These are phyloP conservation scores for Chloebia gouldiae DNA, from an alignment of 2,113 vertebrate genomes.

Conservation along the genomic window DNA sequence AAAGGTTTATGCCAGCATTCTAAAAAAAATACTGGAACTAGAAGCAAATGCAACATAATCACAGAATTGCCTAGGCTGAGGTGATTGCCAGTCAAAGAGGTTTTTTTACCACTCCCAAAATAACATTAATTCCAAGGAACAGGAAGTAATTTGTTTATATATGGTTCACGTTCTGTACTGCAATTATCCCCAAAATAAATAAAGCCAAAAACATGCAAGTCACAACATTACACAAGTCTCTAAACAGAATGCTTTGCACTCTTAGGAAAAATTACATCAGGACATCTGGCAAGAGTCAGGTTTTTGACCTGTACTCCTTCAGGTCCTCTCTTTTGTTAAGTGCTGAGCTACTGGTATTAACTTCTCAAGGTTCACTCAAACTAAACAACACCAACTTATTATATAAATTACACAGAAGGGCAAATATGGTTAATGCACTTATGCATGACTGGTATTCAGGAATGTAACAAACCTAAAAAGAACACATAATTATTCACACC, in stretches of 20 bases:
- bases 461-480: background rate
- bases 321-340: background rate
- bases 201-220: background rate
- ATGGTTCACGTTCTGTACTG: background rate
- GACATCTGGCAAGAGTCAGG: background rate
- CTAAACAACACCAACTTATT: background rate
- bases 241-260: background rate
- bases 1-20: background rate
- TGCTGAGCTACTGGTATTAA: background rate
- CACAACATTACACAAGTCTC: background rate
- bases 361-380: background rate
- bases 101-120: background rate
- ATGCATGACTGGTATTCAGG: background rate
- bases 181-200: background rate
- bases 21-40: background rate
- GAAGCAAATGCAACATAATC: background rate
- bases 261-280: background rate
- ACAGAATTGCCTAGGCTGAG: background rate
- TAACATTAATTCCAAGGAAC: background rate
- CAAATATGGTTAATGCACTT: background rate
- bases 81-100: background rate
- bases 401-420: background rate
- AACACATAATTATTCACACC: background rate
- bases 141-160: background rate
- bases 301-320: background rate